A percentile compares a stretch with the other conserved stretches of the same genome.
These are phyloP conservation scores for Dinothrombium tinctorium DNA, from an alignment of 1,140 invertebrate genomes.

Conservation along the genomic window DNA sequence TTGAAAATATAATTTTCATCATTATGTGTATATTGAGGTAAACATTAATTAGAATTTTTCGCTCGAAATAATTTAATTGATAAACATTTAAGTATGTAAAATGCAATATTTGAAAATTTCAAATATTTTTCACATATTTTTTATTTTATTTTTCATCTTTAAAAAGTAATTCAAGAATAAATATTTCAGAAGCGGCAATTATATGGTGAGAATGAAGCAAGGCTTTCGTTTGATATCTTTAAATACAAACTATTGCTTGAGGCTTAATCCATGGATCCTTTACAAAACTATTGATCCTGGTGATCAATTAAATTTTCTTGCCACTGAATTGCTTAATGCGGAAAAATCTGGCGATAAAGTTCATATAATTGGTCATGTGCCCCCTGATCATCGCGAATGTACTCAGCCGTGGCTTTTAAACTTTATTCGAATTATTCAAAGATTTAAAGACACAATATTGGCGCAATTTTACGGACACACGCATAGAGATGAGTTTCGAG, in stretches of 20 bases:
- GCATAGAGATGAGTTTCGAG: slow-evolving; percentile 22
- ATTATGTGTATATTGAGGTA: no score
- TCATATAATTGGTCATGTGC: slow-evolving; percentile 25
- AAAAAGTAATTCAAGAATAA: no score
- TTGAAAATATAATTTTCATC: no score
- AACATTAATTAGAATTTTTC: no score
- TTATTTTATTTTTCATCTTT: no score
- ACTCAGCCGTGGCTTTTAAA: slow-evolving; percentile 24
- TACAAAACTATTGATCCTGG: slow-evolving; percentile 79
- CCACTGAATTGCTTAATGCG: slow-evolving; percentile 71
- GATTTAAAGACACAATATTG: slow-evolving; percentile 25
- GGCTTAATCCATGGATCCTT: slow-evolving; percentile 36
- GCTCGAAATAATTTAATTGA: no score
- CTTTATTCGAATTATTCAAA: slow-evolving; percentile 23
- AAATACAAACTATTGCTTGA: slow-evolving; percentile 86
- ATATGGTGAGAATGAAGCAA: slow-evolving; percentile 58
- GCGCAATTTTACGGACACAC: slow-evolving; percentile 29
- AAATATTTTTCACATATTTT: no score
- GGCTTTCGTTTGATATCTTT: slow-evolving; percentile 67
- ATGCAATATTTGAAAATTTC: no score
- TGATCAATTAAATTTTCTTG: slow-evolving; percentile 78
- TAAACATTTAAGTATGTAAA: no score
- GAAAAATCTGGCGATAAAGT: slow-evolving; percentile 57
- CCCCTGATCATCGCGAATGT: slow-evolving; percentile 21
- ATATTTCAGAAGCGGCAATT: slow-evolving; percentile 45